phyloP scores from a whole-genome alignment of 1,140 invertebrate genomes.

The Triops cancriformis region DNA sequence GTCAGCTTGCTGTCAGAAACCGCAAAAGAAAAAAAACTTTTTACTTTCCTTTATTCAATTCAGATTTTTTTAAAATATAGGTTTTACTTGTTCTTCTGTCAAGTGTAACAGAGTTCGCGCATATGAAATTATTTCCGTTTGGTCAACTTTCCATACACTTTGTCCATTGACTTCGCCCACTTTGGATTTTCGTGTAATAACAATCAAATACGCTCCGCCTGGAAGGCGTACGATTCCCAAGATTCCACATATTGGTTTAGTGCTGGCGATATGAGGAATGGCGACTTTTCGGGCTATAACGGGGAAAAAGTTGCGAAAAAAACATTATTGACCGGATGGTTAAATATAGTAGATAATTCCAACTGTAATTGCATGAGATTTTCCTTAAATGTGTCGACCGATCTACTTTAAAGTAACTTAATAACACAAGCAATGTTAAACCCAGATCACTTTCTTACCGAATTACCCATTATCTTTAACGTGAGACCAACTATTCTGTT shows the following conservation, averaged over 20 bases:
- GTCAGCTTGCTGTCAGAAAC: conserved; percentile 38
- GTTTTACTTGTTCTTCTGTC: conserved; percentile 62
- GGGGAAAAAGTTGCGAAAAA: conserved; percentile 24
- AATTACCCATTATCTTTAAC: too few relatives aligned
- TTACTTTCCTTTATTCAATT: too few relatives aligned
- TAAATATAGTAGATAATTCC: too few relatives aligned
- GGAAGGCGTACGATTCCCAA: conserved; percentile 77
- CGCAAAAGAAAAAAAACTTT: conserved; percentile 22
- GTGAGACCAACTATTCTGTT: too few relatives aligned
- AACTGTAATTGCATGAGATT: neutral
- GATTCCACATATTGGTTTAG: conserved; percentile 75
- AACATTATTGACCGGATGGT: conserved; percentile 28
- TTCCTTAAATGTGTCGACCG: too few relatives aligned
- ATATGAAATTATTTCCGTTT: conserved; percentile 80
- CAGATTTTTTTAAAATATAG: too few relatives aligned
- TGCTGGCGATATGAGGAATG: conserved; percentile 52
- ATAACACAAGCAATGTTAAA: too few relatives aligned
- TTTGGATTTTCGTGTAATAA: conserved; percentile 75
- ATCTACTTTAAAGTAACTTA: too few relatives aligned
- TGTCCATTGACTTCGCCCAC: conserved; percentile 79
- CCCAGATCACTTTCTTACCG: too few relatives aligned
- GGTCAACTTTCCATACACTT: conserved; percentile 72
- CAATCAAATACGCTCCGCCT: conserved; percentile 77
- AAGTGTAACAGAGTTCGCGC: conserved; percentile 72
- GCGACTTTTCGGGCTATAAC: conserved; percentile 46